phyloP scores from a whole-genome alignment of 2,113 vertebrate genomes.

The Oreochromis aureus region DNA sequence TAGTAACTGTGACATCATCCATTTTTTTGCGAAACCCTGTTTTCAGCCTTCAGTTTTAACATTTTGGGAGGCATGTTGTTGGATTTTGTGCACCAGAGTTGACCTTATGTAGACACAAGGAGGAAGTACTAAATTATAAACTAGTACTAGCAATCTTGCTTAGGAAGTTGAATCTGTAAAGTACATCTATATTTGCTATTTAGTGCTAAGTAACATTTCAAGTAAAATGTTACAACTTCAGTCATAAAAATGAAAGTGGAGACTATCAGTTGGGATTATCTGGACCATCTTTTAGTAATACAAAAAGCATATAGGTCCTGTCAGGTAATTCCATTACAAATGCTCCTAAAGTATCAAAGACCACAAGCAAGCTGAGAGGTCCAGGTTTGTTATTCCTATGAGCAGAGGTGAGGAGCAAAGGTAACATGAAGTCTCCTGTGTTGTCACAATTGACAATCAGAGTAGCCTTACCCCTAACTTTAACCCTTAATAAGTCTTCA shows the following conservation, averaged over 20 bases:
- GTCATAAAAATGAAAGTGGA: fast-evolving
- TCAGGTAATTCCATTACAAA: background rate
- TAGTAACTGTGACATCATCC: background rate
- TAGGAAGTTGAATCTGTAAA: background rate
- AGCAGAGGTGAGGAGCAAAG: background rate
- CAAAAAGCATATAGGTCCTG: background rate
- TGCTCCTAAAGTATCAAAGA: background rate
- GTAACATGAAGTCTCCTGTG: background rate
- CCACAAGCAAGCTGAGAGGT: background rate
- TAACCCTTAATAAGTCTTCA: background rate
- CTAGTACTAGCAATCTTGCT: fast-evolving
- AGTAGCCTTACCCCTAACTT: background rate
- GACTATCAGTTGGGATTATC: background rate
- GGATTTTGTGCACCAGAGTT: background rate
- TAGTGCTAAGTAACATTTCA: background rate
- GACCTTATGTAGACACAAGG: background rate
- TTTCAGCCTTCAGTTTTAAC: background rate
- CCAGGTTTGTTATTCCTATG: background rate
- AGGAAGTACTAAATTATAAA: background rate
- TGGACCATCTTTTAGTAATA: background rate
- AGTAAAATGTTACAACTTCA: background rate
- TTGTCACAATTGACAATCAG: background rate
- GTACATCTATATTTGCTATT: background rate
- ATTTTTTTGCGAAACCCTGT: fast-evolving
- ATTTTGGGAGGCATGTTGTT: background rate